phyloP scores from a whole-genome alignment of 2,888 invertebrate species.

The Pyrrhosoma nymphula region DNA sequence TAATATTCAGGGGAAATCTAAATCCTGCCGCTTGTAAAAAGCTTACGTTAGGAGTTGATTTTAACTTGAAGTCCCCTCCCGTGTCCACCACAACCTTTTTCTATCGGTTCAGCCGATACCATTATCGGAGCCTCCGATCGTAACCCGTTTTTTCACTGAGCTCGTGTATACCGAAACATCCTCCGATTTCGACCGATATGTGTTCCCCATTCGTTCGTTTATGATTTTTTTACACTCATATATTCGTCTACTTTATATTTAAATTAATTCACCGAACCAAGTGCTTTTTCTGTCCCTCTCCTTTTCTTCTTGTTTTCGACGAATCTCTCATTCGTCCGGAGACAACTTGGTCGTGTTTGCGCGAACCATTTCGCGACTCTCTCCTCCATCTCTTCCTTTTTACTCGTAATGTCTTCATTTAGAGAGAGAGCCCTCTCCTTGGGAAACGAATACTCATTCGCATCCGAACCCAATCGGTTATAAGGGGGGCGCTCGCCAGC shows the following conservation, averaged over 20 bases:
- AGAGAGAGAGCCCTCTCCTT: not conserved
- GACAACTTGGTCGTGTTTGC: not conserved
- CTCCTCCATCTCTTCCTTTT: not conserved
- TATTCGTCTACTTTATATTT: constrained; percentile 6
- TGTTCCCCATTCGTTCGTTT: not conserved
- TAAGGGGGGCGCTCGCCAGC: not conserved
- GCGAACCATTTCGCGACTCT: not conserved
- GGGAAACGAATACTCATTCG: not conserved
- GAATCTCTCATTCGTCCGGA: not conserved
- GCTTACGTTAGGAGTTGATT: no score
- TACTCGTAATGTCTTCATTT: constrained; percentile 32
- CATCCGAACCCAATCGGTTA: not conserved
- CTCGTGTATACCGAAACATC: not conserved
- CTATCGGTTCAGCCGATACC: not conserved
- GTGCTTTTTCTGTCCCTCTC: not conserved
- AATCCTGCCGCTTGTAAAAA: no score
- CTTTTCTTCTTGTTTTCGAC: not conserved
- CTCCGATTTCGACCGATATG: not conserved
- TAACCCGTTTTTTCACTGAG: not conserved
- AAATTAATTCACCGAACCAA: not conserved
- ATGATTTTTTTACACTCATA: not conserved
- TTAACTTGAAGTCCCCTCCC: no score
- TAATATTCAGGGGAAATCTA: no score
- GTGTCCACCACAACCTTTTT: no score
- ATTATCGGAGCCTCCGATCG: not conserved